Percentiles rank a stretch among this genome's conserved stretches.
These are phyloP conservation scores for Zootoca vivipara DNA, from an alignment of 2,113 vertebrate genomes.

Conservation along the genomic window DNA sequence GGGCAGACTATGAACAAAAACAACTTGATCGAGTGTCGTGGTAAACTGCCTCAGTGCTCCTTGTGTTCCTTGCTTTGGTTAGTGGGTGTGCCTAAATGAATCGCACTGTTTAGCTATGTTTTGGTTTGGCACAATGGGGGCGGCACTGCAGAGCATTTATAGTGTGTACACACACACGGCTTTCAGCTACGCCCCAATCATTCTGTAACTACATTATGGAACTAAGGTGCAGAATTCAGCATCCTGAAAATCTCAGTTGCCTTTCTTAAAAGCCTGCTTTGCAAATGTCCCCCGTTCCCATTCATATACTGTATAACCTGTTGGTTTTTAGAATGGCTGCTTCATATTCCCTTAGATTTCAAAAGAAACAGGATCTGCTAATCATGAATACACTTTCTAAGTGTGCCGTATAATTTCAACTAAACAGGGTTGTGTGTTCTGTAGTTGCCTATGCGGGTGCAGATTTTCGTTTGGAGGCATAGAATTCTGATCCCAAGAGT, in stretches of 20 bases:
- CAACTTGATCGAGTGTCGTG: rapidly evolving
- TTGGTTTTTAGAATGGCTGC: not conserved
- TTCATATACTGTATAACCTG: not conserved
- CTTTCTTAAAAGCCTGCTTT: not conserved
- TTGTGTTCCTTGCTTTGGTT: not conserved
- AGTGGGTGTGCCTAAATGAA: not conserved
- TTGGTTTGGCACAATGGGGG: not conserved
- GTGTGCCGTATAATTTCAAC: not conserved
- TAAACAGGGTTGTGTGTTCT: too few relatives aligned
- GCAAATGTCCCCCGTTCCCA: not conserved
- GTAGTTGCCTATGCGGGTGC: not conserved
- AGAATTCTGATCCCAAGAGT: not conserved
- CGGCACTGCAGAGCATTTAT: not conserved
- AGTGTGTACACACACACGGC: too few relatives aligned
- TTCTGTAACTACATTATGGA: not conserved
- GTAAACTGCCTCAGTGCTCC: not conserved
- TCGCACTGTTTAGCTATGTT: not conserved
- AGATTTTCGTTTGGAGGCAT: not conserved
- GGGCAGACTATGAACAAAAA: not conserved
- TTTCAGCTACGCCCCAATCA: not conserved
- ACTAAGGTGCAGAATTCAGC: not conserved
- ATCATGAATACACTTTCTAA: not conserved
- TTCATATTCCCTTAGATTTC: not conserved
- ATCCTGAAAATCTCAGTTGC: too few relatives aligned
- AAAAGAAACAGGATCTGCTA: not conserved